Conservation (phyloP, 2,888 invertebrate species). For the Pogonocherus hispidulus region DNA sequence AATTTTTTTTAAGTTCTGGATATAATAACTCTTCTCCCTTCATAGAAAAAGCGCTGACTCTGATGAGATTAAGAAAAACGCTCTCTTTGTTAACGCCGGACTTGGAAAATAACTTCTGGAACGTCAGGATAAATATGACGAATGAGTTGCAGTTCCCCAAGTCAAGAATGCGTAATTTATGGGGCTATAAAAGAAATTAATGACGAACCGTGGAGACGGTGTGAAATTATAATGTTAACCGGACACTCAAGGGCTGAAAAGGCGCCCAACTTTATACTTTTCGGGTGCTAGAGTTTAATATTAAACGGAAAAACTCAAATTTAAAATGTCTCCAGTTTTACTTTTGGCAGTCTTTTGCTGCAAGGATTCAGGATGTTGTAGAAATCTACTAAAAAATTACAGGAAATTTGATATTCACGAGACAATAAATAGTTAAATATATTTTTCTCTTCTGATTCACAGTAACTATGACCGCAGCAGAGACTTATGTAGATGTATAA, state of each 20-base stretch:
- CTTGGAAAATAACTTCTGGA: background rate
- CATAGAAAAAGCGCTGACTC: background rate
- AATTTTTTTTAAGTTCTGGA: no score
- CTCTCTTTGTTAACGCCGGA: background rate
- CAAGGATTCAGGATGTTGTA: no score
- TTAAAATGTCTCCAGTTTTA: no score
- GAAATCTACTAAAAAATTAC: no score
- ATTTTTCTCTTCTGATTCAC: no score
- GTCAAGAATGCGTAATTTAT: background rate
- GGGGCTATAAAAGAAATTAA: background rate
- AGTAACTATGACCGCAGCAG: no score
- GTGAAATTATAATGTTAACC: background rate
- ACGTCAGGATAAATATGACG: background rate
- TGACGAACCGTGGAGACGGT: background rate
- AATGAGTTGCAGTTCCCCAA: background rate
- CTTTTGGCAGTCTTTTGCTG: no score
- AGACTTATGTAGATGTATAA: no score
- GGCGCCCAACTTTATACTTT: background rate
- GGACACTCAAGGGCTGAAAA: background rate
- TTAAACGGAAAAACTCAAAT: no score
- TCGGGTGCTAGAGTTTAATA: background rate
- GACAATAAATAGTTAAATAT: no score
- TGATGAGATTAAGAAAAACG: background rate
- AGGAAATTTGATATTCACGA: no score
- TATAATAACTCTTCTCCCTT: background rate